phyloP scores from a whole-genome alignment of 1,140 invertebrate species.

The Magallana gigas region DNA sequence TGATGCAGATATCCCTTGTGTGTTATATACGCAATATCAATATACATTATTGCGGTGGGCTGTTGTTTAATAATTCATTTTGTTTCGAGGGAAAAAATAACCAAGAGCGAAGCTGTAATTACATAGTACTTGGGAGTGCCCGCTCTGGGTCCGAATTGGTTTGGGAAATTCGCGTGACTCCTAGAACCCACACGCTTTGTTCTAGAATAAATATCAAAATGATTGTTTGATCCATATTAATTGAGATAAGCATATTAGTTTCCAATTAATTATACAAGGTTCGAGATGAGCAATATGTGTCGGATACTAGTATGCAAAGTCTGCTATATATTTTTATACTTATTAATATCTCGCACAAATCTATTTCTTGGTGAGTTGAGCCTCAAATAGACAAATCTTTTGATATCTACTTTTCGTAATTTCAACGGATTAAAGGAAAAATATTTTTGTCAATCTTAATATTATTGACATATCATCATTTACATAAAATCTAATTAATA shows the following conservation, averaged over 20 bases:
- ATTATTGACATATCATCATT: too few species aligned
- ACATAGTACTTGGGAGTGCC: neutral
- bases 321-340: too few species aligned
- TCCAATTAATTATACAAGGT: neutral
- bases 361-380: too few species aligned
- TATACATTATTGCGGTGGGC: slow-evolving; percentile 3
- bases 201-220: neutral
- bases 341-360: too few species aligned
- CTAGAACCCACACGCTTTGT: neutral
- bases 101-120: neutral
- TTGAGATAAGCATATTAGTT: neutral
- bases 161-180: neutral
- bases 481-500: too few species aligned
- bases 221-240: neutral
- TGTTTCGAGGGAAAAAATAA: slow-evolving; percentile 24
- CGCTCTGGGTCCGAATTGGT: neutral
- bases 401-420: too few species aligned
- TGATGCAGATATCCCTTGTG: slow-evolving; percentile 2
- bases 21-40: neutral
- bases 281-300: too few species aligned
- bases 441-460: too few species aligned
- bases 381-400: too few species aligned
- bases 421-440: too few species aligned
- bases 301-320: too few species aligned
- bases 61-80: slow-evolving; percentile 23